Percentiles rank a stretch among this genome's conserved stretches.
Evolutionary conservation across 2,888 invertebrate species (phyloP).

Genomic region (Eupithecia pulchellata): DNA sequence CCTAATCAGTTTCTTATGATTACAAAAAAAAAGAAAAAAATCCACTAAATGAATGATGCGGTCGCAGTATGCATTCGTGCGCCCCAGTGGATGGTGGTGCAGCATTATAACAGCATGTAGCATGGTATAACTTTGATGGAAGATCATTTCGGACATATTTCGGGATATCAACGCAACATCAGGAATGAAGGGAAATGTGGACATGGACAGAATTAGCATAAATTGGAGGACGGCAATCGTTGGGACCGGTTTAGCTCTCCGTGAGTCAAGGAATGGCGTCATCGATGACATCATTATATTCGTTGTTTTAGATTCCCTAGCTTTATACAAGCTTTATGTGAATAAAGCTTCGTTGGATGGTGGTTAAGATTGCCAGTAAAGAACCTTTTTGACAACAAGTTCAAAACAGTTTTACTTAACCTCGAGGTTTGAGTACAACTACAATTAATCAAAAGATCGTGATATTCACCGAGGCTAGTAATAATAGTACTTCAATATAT

Average conservation of each 20-base stretch:
- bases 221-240: slow-evolving; percentile 73
- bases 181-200: slow-evolving; percentile 41
- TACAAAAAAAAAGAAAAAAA: no score
- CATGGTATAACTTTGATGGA: no score
- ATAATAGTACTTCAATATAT: no score
- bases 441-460: not conserved
- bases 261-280: slow-evolving; percentile 69
- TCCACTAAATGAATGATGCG: no score
- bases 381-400: not conserved
- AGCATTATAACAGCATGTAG: no score
- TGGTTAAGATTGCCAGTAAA: not conserved
- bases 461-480: no score
- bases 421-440: not conserved
- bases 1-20: no score
- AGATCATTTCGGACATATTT: not conserved
- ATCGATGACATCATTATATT: slow-evolving; percentile 71
- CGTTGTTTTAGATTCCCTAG: slow-evolving; percentile 16
- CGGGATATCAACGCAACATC: not conserved
- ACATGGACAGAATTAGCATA: slow-evolving; percentile 72
- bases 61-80: no score
- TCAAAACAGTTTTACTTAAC: not conserved
- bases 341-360: not conserved
- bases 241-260: slow-evolving; percentile 70
- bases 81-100: no score
- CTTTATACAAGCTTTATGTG: no score